A percentile compares a stretch with the other conserved stretches of the same genome.
Evolutionary conservation across 2,113 vertebrate genomes (phyloP).

Genomic region (Heteronetta atricapilla): DNA sequence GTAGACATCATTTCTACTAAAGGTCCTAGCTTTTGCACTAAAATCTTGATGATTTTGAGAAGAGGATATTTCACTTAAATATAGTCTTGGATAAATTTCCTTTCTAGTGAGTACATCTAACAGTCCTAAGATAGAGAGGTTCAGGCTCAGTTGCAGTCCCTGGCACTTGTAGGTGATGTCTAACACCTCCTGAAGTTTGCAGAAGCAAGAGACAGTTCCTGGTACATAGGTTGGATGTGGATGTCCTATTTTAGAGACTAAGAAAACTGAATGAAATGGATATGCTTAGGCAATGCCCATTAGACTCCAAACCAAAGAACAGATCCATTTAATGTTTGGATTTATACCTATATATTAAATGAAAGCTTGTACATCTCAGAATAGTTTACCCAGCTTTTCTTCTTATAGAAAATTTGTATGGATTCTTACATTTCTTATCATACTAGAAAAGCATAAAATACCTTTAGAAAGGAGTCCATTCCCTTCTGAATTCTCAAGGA

Average conservation of each 20-base stretch:
- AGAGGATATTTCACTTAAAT: background rate
- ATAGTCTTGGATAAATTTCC: background rate
- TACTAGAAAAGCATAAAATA: background rate
- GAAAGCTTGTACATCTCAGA: background rate
- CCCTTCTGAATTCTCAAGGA: background rate
- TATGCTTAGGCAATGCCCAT: background rate
- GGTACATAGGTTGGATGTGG: background rate
- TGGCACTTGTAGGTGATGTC: background rate
- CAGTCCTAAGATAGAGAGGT: background rate
- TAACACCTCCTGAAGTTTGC: background rate
- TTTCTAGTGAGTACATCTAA: background rate
- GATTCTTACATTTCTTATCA: background rate
- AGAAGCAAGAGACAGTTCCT: background rate
- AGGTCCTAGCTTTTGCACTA: background rate
- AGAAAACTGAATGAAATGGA: background rate
- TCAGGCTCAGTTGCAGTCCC: background rate
- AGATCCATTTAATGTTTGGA: background rate
- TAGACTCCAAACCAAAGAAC: background rate
- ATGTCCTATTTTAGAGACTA: background rate
- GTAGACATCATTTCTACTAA: background rate
- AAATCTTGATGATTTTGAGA: background rate
- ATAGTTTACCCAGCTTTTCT: background rate
- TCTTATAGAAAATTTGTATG: background rate
- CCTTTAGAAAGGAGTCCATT: background rate
- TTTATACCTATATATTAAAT: background rate